phyloP scores from a whole-genome alignment of 2,888 invertebrate species.

The Cecidostiba fungosa region DNA sequence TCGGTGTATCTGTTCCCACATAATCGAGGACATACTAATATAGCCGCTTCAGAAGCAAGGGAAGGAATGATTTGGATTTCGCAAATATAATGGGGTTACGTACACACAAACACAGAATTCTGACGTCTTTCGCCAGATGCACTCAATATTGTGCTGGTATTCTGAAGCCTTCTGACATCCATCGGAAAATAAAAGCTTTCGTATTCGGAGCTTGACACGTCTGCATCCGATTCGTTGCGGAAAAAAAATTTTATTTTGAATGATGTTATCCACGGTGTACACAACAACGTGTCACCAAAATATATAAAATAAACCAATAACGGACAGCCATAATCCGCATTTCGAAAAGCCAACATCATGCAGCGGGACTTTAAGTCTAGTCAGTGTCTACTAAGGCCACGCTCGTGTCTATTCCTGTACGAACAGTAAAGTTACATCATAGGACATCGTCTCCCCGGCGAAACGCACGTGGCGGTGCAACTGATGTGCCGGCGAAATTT shows the following conservation, averaged over 20 bases:
- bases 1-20: neutral
- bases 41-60: neutral
- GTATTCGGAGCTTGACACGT: neutral
- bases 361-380: constrained; percentile 41
- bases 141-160: neutral
- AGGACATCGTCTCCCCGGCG: constrained; percentile 46
- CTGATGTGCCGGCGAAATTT: constrained; percentile 34
- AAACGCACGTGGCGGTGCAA: constrained; percentile 63
- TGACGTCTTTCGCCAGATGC: constrained; percentile 40
- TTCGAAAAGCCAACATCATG: neutral
- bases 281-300: too few relatives aligned
- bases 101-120: constrained; percentile 31
- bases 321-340: neutral
- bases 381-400: constrained; percentile 59
- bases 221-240: neutral
- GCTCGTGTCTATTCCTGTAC: constrained; percentile 52
- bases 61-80: neutral
- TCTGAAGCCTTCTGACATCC: neutral
- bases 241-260: neutral
- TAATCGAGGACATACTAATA: neutral
- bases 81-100: constrained; percentile 27
- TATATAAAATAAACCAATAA: neutral
- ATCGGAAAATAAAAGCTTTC: constrained; percentile 2
- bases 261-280: too few relatives aligned
- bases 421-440: constrained; percentile 56